Conservation (phyloP, 2,888 invertebrate species). For the Bibio marci region DNA sequence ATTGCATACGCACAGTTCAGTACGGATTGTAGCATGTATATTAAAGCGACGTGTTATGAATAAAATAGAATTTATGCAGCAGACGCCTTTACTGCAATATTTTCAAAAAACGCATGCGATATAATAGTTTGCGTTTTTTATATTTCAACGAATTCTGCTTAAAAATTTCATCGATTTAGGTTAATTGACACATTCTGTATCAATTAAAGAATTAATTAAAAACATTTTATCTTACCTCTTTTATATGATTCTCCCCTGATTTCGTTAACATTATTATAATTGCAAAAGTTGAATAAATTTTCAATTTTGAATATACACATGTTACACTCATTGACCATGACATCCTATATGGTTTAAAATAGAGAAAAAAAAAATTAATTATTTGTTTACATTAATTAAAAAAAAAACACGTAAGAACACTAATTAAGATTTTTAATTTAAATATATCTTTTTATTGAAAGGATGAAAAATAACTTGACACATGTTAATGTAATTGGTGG, state of each 20-base stretch:
- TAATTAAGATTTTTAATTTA: neutral
- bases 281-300: slow-evolving; percentile 57
- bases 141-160: slow-evolving; percentile 15
- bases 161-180: neutral
- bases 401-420: neutral
- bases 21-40: no score
- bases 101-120: no score
- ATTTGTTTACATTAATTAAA: slow-evolving; percentile 5
- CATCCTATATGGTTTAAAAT: no score
- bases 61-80: no score
- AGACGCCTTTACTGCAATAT: no score
- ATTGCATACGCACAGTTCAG: no score
- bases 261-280: slow-evolving; percentile 60
- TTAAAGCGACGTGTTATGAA: no score
- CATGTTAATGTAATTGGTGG: no score
- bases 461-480: no score
- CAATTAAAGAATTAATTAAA: slow-evolving; percentile 13
- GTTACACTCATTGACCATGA: slow-evolving; percentile 41
- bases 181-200: neutral
- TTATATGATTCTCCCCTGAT: slow-evolving; percentile 51
- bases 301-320: slow-evolving; percentile 38
- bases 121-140: no score
- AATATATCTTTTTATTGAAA: no score
- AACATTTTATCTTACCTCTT: slow-evolving; percentile 31
- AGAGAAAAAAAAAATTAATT: no score